Percentiles rank a stretch among this genome's conserved stretches.
These are phyloP conservation scores for Tympanoctomys barrerae DNA, from an alignment of 2,797 vertebrate genomes.

Conservation along the genomic window DNA sequence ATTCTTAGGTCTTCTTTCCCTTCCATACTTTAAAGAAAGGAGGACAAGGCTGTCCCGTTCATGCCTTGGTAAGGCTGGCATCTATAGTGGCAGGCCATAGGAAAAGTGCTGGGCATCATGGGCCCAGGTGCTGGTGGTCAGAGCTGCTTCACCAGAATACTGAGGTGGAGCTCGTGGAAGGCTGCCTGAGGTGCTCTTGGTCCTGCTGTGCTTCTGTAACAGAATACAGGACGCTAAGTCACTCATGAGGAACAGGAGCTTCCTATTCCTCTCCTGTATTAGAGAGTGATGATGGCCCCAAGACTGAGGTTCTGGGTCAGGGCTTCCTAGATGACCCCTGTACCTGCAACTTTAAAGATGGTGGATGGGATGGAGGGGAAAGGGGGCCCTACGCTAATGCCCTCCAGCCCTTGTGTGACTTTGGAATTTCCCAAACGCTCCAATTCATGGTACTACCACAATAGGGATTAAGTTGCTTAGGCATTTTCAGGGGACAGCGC, in stretches of 20 bases:
- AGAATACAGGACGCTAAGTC: neutral
- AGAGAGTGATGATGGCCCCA: neutral
- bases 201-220: neutral
- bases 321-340: neutral
- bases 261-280: too few relatives aligned
- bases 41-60: neutral
- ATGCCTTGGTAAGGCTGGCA: neutral
- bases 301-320: neutral
- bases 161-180: fast-evolving
- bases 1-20: neutral
- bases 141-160: neutral
- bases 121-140: too few relatives aligned
- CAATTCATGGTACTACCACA: neutral
- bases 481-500: neutral
- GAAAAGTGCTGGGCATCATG: neutral
- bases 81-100: neutral
- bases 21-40: neutral
- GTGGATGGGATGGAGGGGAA: neutral
- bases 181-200: neutral
- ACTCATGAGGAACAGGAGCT: neutral
- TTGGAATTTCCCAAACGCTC: neutral
- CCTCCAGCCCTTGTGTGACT: neutral
- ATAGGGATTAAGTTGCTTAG: neutral
- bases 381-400: neutral
- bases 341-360: fast-evolving